Conservation (phyloP, 2,888 invertebrate species). For the Alentia gelatinosa region DNA sequence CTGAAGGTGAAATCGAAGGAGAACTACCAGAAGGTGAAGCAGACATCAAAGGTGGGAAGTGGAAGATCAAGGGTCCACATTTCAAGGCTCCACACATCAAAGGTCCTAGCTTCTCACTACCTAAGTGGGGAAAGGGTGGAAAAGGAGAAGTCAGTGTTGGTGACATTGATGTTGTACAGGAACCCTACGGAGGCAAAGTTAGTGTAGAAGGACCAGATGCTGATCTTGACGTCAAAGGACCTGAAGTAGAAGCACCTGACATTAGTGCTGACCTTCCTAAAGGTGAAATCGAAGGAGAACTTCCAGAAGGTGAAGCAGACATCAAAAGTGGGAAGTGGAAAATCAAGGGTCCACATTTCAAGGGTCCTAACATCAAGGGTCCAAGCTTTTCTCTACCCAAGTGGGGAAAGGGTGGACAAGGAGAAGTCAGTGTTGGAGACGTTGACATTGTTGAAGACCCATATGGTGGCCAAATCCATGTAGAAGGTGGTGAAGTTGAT, state of each 20-base stretch:
- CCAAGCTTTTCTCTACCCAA: slow-evolving; percentile 28
- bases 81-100: background rate
- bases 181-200: background rate
- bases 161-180: slow-evolving; percentile 14
- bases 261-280: background rate
- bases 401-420: background rate
- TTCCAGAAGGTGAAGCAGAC: background rate
- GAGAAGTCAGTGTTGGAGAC: slow-evolving; percentile 46
- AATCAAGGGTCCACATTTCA: background rate
- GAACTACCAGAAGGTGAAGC: slow-evolving; percentile 17
- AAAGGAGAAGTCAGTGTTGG: slow-evolving; percentile 46
- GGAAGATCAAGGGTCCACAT: slow-evolving; percentile 4
- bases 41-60: background rate
- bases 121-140: background rate
- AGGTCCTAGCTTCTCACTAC: slow-evolving; percentile 23
- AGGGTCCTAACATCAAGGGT: background rate
- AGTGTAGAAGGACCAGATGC: background rate
- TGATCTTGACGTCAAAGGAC: background rate
- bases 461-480: background rate
- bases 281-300: background rate
- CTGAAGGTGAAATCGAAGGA: slow-evolving; percentile 1
- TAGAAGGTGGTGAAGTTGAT: background rate
- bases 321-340: slow-evolving; percentile 2
- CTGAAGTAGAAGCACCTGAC: background rate
- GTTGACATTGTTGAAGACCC: slow-evolving; percentile 44